phyloP scores from a whole-genome alignment of 2,888 invertebrate genomes.

The Ormyrus pomaceus region DNA sequence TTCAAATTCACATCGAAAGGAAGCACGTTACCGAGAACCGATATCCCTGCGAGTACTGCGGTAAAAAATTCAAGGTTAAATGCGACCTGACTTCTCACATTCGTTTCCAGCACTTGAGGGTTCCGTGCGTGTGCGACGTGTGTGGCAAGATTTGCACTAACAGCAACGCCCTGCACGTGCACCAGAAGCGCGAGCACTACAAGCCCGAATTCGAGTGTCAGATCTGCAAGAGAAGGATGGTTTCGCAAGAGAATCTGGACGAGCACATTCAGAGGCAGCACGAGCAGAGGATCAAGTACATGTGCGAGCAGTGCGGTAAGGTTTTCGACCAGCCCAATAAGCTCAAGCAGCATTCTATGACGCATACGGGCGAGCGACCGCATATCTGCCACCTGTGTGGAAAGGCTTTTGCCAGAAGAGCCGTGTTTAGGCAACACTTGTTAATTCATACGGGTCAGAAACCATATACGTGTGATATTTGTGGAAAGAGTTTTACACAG shows the following conservation, averaged over 20 bases:
- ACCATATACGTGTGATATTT: constrained; percentile 73
- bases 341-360: constrained; percentile 71
- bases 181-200: constrained; percentile 73
- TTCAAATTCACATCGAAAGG: constrained; percentile 59
- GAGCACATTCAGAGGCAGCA: constrained; percentile 72
- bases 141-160: constrained; percentile 71
- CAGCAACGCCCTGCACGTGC: constrained; percentile 72
- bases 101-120: constrained; percentile 72
- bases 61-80: constrained; percentile 71
- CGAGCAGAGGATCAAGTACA: constrained; percentile 69
- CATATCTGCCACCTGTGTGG: constrained; percentile 70
- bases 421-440: constrained; percentile 71
- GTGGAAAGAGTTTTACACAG: constrained; percentile 73
- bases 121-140: constrained; percentile 70
- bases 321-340: constrained; percentile 72
- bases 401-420: constrained; percentile 71
- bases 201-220: constrained; percentile 72
- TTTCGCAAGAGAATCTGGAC: constrained; percentile 71
- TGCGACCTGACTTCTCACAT: constrained; percentile 73
- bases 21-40: constrained; percentile 60
- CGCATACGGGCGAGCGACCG: constrained; percentile 72
- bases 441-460: constrained; percentile 73
- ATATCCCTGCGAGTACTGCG: constrained; percentile 62
- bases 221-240: constrained; percentile 72
- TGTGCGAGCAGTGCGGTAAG: constrained; percentile 73